Percentiles rank a stretch among this genome's conserved stretches.
These are phyloP conservation scores for Pseudococcus viburni DNA, from an alignment of 2,888 invertebrate species.

Conservation along the genomic window DNA sequence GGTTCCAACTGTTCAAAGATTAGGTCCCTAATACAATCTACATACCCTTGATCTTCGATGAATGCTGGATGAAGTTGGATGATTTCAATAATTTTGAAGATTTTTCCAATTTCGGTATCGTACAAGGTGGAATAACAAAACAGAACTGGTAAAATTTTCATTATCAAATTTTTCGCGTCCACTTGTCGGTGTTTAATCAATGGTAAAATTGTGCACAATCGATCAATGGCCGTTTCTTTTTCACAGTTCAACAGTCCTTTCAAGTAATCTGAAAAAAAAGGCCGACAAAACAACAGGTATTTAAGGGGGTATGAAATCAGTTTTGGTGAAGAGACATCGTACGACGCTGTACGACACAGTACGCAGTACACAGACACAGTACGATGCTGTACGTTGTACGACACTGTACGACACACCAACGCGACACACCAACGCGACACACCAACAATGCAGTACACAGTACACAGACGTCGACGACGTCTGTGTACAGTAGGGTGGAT, in stretches of 20 bases:
- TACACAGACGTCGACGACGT: too few species aligned
- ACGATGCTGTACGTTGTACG: too few species aligned
- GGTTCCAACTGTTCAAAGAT: too few species aligned
- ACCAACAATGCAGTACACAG: too few species aligned
- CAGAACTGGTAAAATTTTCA: constrained; percentile 34
- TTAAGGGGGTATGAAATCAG: too few species aligned
- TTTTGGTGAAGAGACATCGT: too few species aligned
- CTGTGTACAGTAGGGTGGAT: too few species aligned
- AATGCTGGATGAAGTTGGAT: constrained; percentile 45
- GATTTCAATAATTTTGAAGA: constrained; percentile 14
- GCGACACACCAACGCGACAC: too few species aligned
- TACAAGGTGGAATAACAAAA: constrained; percentile 45
- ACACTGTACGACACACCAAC: too few species aligned
- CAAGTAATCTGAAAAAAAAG: background rate
- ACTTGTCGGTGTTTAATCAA: background rate
- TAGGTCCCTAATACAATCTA: background rate
- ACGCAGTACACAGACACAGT: too few species aligned
- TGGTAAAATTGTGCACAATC: background rate
- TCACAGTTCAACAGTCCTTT: background rate
- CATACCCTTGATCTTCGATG: background rate
- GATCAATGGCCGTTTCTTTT: constrained; percentile 20
- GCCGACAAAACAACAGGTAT: too few species aligned
- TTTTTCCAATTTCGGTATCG: background rate
- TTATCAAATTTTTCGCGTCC: background rate
- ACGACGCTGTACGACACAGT: too few species aligned